Percentiles rank a stretch among this genome's conserved stretches.
phyloP scores from a whole-genome alignment of 2,888 invertebrate genomes.

The Drosophila tanythrix region DNA sequence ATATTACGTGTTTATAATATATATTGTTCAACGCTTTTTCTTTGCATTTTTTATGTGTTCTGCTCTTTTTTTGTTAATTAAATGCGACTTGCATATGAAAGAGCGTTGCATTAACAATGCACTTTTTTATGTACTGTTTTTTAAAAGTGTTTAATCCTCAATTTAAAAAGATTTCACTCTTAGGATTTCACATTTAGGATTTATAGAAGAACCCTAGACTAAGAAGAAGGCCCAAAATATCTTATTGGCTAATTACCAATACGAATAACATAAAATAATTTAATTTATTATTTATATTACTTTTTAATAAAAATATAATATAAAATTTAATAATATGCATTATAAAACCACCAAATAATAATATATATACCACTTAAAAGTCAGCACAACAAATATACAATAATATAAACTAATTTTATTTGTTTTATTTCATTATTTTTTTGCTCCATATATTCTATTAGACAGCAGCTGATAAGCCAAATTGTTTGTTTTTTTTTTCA shows the following conservation, averaged over 20 bases:
- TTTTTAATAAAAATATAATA: too few species aligned
- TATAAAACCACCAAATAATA: neutral
- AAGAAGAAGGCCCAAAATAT: neutral
- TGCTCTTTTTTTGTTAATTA: slow-evolving; percentile 40
- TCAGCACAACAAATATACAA: neutral
- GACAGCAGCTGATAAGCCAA: slow-evolving; percentile 48
- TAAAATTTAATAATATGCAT: too few species aligned
- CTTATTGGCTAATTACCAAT: neutral
- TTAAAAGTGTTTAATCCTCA: slow-evolving; percentile 40
- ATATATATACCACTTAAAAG: neutral
- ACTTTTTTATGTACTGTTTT: slow-evolving; percentile 38
- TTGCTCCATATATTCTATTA: slow-evolving; percentile 33
- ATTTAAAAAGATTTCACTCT: slow-evolving; percentile 29
- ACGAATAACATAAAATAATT: neutral
- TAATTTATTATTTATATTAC: neutral
- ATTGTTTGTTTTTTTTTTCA: slow-evolving; percentile 57
- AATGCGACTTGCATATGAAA: slow-evolving; percentile 37
- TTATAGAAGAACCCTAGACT: neutral
- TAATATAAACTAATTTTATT: neutral
- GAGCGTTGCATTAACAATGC: slow-evolving; percentile 31
- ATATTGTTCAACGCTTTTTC: slow-evolving; percentile 41
- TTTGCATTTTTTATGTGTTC: slow-evolving; percentile 1
- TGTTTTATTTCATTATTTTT: neutral
- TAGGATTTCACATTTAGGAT: too few species aligned
- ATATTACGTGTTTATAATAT: neutral